Percentiles rank a stretch among this genome's conserved stretches.
These are phyloP conservation scores for Danio albolineatus DNA, from an alignment of 2,797 vertebrate genomes.

Conservation along the genomic window DNA sequence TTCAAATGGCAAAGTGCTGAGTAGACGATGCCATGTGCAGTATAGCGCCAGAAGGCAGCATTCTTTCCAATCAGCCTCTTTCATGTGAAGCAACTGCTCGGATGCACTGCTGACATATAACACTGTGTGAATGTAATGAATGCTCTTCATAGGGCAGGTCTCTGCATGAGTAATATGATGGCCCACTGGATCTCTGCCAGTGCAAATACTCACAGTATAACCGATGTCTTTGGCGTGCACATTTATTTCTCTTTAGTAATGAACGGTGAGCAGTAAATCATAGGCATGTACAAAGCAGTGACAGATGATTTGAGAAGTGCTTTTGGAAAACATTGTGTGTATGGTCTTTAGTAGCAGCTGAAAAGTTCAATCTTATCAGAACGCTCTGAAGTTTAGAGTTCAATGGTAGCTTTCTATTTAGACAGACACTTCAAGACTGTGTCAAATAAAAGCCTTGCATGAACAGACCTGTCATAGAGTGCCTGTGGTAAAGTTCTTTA, in stretches of 20 bases:
- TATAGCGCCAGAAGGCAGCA: constrained; percentile 33
- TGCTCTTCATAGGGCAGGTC: constrained; percentile 25
- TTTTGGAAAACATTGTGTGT: constrained; percentile 19
- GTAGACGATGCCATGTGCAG: constrained; percentile 27
- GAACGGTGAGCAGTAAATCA: constrained; percentile 23
- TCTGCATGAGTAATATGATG: constrained; percentile 27
- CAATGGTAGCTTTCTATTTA: neutral
- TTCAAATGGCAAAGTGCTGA: constrained; percentile 33
- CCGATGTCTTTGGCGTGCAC: neutral
- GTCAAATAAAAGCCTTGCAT: constrained; percentile 8
- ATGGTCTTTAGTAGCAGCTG: constrained; percentile 1
- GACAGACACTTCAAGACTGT: constrained; percentile 1
- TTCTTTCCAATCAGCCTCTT: constrained; percentile 46
- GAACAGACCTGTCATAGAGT: neutral
- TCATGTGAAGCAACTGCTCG: constrained; percentile 18
- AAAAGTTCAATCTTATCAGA: constrained; percentile 20
- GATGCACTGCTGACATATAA: constrained; percentile 34
- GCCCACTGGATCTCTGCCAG: constrained; percentile 30
- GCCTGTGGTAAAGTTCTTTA: too few species aligned
- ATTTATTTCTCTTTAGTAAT: neutral
- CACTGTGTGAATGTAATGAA: constrained; percentile 25
- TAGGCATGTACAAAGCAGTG: constrained; percentile 9
- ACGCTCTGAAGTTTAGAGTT: constrained; percentile 23
- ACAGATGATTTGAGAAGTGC: constrained; percentile 15
- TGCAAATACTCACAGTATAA: constrained; percentile 24